Conservation (phyloP, 2,888 invertebrate species). For the Synergus laeviventris region DNA sequence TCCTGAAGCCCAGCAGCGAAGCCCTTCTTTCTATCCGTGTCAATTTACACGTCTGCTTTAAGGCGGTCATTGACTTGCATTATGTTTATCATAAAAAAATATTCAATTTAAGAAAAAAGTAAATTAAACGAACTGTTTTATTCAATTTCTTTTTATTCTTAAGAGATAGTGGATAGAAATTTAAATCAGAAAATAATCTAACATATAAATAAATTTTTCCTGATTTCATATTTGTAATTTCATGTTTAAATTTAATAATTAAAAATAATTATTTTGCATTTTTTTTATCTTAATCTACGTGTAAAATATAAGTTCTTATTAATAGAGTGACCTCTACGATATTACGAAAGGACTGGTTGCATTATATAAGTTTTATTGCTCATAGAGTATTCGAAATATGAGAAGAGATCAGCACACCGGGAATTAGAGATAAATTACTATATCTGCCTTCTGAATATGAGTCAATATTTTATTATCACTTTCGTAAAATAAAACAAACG, state of each 20-base stretch:
- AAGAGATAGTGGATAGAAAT: neutral
- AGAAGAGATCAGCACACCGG: constrained; percentile 22
- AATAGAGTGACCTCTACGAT: neutral
- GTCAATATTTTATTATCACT: neutral
- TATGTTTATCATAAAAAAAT: neutral
- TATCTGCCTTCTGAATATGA: neutral
- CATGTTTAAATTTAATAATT: too few relatives aligned
- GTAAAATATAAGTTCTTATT: neutral
- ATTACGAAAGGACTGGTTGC: constrained; percentile 12
- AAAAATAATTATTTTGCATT: too few relatives aligned
- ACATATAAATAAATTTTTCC: neutral
- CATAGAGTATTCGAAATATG: constrained; percentile 15
- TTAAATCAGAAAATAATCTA: neutral
- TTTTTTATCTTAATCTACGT: neutral
- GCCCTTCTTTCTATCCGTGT: constrained; percentile 46
- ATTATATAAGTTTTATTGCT: constrained; percentile 29
- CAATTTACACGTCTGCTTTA: constrained; percentile 41
- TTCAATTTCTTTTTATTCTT: neutral
- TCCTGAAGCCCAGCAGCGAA: constrained; percentile 46
- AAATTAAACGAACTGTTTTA: neutral
- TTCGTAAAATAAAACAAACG: neutral
- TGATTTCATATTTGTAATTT: too few relatives aligned
- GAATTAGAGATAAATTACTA: constrained; percentile 2
- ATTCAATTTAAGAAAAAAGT: neutral
- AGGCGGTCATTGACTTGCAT: constrained; percentile 45